Conservation (phyloP, 2,888 invertebrate genomes). For the Tachina grossa region DNA sequence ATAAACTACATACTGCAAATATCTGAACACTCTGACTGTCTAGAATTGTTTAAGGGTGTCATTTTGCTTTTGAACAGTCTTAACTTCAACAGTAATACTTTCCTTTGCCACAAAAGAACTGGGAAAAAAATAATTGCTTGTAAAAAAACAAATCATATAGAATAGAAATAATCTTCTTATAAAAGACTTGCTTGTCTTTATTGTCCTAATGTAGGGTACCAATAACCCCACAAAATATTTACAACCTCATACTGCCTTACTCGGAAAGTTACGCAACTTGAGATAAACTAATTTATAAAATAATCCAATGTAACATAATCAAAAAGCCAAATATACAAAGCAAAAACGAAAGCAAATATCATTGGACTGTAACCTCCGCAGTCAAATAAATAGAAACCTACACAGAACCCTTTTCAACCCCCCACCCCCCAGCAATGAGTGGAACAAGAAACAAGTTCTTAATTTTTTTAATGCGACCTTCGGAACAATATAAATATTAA, state of each 20-base stretch:
- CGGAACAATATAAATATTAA: conserved; percentile 66
- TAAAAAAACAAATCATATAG: too few species aligned
- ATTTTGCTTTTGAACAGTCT: too few species aligned
- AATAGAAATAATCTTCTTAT: neutral
- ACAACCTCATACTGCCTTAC: neutral
- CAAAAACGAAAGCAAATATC: conserved; percentile 21
- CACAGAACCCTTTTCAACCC: conserved; percentile 53
- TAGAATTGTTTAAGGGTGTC: too few species aligned
- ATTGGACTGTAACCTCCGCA: conserved; percentile 19
- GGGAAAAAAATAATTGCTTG: too few species aligned
- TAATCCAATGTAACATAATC: conserved; percentile 53
- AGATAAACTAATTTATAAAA: conserved; percentile 66
- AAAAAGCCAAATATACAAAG: conserved; percentile 21
- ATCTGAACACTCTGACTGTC: too few species aligned
- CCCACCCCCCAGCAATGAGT: conserved; percentile 13
- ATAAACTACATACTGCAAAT: too few species aligned
- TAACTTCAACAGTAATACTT: too few species aligned
- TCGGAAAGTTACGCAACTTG: conserved; percentile 45
- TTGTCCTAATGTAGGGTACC: conserved; percentile 24
- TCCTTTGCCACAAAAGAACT: too few species aligned
- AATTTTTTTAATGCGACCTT: conserved; percentile 65
- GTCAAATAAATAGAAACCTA: neutral
- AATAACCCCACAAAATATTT: neutral
- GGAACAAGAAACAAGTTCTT: conserved; percentile 54
- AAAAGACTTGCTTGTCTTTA: neutral